Base-by-base conservation (phyloP, 2,797 vertebrate genomes). In the Gymnothorax javanicus region DNA sequence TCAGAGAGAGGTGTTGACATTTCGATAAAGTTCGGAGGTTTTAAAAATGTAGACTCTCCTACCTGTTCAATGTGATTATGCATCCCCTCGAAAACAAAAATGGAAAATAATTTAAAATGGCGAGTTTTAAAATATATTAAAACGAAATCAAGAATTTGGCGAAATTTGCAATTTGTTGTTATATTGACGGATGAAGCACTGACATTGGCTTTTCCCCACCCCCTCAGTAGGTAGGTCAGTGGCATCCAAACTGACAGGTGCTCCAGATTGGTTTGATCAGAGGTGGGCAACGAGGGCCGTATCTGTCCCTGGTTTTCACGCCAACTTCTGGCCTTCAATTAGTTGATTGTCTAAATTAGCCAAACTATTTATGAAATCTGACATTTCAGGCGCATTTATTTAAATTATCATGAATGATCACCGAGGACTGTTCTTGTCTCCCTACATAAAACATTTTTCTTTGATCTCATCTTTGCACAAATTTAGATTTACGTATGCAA, bases 221-320 rank as follows among this genome's bases (percentile, higher is more conserved):
- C 64, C 1, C 64, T 7, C 27, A 43, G 67, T 25, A 86, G 43
- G 50, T 52, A 50, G n/a, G 33, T 17, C 64, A 17, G 77, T 7
- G 67, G 77, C 89, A 93, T 90, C 89, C 73, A 86, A 90, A 89
- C 91, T 87, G 91, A 93, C 90, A 50, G 88, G 90, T 82, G 91
- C 79, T n/a, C 20, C 4, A 43, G 33, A 43, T 43, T 43, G 33
- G 33, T 43, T 43, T 43, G 33, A 43, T 43, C 1, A 43, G 33
- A 43, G 33, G 2, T 43, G 33, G 33, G 33, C 33, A 43, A 43
- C 33, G 33, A 43, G 33, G 33, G 33, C 33, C 33, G 1, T 43
- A 43, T 43, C 33, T 43, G 33, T 43, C 33, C 33, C 33, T 43
- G 33, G 33, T 43, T 43, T 43, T 43, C 33, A 43, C 33, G 2